Percentiles rank a stretch among this genome's conserved stretches.
Conservation (phyloP, 2,888 invertebrate species). For the Chaetoderma sp. region DNA sequence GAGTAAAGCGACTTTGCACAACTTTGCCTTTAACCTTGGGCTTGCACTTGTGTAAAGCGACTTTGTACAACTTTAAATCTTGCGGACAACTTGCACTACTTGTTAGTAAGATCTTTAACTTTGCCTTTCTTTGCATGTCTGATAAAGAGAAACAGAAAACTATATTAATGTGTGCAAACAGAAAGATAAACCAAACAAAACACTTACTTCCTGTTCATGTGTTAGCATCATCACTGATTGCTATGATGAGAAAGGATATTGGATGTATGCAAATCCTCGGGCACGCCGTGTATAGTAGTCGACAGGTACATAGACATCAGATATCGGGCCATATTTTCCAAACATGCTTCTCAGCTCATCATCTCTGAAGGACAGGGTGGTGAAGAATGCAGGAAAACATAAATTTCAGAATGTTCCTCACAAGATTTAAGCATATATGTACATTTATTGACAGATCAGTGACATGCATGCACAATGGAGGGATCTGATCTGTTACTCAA, state of each 20-base stretch:
- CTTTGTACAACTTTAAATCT: background rate
- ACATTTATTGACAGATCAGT: no score
- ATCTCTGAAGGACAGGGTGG: slow-evolving; percentile 59
- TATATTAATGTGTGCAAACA: background rate
- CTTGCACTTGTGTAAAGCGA: slow-evolving; percentile 2
- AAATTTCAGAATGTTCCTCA: no score
- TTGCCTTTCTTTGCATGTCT: no score
- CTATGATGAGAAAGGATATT: slow-evolving; percentile 71
- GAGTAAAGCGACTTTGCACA: slow-evolving; percentile 8
- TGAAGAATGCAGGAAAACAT: no score
- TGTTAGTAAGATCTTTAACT: no score
- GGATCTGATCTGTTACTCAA: no score
- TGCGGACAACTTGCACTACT: slow-evolving; percentile 3
- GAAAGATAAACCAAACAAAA: slow-evolving; percentile 4
- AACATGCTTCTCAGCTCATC: slow-evolving; percentile 71
- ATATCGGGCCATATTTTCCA: slow-evolving; percentile 71
- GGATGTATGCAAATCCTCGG: slow-evolving; percentile 72
- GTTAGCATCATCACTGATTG: no score
- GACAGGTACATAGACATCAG: slow-evolving; percentile 72
- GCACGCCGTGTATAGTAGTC: slow-evolving; percentile 70
- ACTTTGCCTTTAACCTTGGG: background rate
- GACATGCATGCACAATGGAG: no score
- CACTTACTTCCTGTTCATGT: no score
- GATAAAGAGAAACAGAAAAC: slow-evolving; percentile 16
- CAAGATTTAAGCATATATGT: no score